Percentiles rank a stretch among this genome's conserved stretches.
Evolutionary conservation across 2,888 invertebrate genomes (phyloP).

Genomic region (Epiblema foenella): DNA sequence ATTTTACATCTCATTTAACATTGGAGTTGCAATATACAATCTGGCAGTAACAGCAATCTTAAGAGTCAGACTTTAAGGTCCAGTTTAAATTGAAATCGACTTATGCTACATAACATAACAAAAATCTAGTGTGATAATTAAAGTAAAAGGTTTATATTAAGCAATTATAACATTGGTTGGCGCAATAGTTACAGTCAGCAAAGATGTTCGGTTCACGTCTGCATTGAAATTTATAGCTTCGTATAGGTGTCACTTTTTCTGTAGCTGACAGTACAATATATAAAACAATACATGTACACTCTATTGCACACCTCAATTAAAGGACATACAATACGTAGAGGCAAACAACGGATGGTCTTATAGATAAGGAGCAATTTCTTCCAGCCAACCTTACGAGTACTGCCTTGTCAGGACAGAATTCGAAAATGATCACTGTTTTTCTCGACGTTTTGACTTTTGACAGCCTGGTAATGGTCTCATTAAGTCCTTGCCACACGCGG

Average conservation of each 20-base stretch:
- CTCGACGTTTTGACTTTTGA: neutral
- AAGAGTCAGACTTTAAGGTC: neutral
- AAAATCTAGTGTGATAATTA: conserved; percentile 2
- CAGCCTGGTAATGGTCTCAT: neutral
- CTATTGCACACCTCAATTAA: no score
- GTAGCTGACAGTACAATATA: no score
- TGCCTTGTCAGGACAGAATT: no score
- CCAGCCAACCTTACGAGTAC: no score
- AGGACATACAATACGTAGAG: no score
- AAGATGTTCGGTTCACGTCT: no score
- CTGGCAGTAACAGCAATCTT: neutral
- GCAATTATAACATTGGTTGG: neutral
- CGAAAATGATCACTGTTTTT: neutral
- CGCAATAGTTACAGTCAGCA: neutral
- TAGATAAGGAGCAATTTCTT: no score
- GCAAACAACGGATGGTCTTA: no score
- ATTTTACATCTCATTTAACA: conserved; percentile 23
- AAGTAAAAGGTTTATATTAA: neutral
- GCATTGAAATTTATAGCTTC: no score
- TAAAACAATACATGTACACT: no score
- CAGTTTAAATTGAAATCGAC: neutral
- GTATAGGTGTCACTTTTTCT: no score
- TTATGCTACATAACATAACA: neutral
- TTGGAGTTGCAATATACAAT: neutral
- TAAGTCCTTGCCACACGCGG: conserved; percentile 4